Evolutionary conservation across 1,140 invertebrate species (phyloP).

Genomic region (Coboldia fuscipes): DNA sequence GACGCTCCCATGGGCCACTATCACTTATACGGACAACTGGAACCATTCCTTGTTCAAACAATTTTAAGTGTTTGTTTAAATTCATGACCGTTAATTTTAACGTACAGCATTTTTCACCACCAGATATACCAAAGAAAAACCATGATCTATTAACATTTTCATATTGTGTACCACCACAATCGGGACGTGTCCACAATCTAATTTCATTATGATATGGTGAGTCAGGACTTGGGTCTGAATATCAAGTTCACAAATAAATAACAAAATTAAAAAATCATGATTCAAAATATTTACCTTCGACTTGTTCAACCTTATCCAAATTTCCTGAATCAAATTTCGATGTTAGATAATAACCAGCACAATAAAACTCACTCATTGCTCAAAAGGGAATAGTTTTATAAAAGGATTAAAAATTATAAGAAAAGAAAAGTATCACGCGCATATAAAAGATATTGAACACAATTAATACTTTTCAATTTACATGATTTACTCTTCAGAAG

Average conservation of each 20-base stretch:
- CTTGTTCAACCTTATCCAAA: conserved; percentile 50
- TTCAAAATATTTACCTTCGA: no score
- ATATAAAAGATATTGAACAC: no score
- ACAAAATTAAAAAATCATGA: no score
- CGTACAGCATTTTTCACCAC: conserved; percentile 26
- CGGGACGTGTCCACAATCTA: conserved; percentile 77
- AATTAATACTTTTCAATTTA: no score
- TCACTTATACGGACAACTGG: conserved; percentile 46
- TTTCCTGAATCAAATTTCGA: conserved; percentile 79
- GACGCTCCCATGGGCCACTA: conserved; percentile 60
- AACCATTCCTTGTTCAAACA: conserved; percentile 79
- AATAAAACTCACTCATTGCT: conserved; percentile 10
- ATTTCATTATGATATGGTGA: no score
- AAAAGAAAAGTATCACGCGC: no score
- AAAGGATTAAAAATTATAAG: no score
- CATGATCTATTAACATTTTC: conserved; percentile 82
- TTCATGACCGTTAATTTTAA: conserved; percentile 72
- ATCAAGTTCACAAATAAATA: no score
- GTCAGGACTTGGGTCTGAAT: no score
- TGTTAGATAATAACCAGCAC: conserved; percentile 45
- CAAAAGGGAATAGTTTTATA: no score
- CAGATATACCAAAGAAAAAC: conserved; percentile 82
- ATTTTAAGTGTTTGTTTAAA: conserved; percentile 71
- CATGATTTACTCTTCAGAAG: no score
- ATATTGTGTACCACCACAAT: conserved; percentile 70